Conservation (phyloP, 1,140 invertebrate genomes). For the Drosophila varians region DNA sequence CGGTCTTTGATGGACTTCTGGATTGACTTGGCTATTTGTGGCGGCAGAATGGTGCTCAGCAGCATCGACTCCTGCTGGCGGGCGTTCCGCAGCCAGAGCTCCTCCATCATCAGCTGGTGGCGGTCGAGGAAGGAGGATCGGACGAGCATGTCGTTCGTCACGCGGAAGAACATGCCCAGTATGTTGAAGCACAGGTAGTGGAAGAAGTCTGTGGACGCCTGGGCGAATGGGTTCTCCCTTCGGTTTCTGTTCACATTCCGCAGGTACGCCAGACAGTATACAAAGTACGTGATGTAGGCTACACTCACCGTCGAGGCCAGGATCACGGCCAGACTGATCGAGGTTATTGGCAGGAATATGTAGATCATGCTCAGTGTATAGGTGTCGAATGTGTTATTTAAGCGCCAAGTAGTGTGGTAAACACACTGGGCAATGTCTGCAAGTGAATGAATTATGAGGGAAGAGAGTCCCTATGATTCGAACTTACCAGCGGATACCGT, state of each 20-base stretch:
- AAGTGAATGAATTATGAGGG: neutral
- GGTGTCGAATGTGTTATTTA: constrained; percentile 85
- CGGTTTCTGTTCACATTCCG: neutral
- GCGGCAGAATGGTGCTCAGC: constrained; percentile 93
- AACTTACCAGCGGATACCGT: constrained; percentile 52
- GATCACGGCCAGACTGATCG: constrained; percentile 87
- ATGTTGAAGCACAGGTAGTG: constrained; percentile 91
- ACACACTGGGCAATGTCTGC: neutral
- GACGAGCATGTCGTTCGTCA: constrained; percentile 93
- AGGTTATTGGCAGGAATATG: constrained; percentile 89
- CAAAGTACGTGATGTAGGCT: constrained; percentile 86
- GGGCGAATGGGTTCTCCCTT: constrained; percentile 9
- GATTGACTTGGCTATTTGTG: constrained; percentile 92
- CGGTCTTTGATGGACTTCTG: constrained; percentile 89
- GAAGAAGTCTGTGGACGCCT: constrained; percentile 87
- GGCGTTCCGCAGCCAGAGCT: constrained; percentile 90
- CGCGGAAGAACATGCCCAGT: constrained; percentile 92
- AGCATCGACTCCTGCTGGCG: constrained; percentile 94
- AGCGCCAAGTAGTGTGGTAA: neutral
- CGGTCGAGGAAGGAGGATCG: constrained; percentile 94
- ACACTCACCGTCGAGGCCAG: constrained; percentile 87
- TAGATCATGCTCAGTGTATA: constrained; percentile 89
- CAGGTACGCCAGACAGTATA: constrained; percentile 85
- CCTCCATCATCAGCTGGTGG: constrained; percentile 92
- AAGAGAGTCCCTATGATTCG: neutral